Base-by-base conservation (phyloP, 2,888 invertebrate genomes). In the Habroteleia sp. region DNA sequence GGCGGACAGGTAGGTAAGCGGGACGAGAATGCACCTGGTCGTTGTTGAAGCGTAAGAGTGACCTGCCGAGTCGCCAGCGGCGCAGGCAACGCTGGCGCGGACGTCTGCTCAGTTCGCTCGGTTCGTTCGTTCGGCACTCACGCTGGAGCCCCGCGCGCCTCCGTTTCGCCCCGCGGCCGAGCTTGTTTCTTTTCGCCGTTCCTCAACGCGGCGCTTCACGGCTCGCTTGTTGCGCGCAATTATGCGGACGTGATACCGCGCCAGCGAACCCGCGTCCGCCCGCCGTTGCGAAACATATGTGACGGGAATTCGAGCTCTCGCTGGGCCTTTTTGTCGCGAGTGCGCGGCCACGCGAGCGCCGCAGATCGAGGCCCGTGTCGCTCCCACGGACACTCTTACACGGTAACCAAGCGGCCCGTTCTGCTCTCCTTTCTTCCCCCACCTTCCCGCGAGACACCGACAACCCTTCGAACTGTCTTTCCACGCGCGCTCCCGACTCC, bases 1-100 rank as follows among this genome's bases (percentile, higher is more conserved):
- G 46, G 48, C 35, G 79, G 82, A 71, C 79, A 82, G 81, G 83
- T 80, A 78, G 79, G 81, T 80, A 81, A 81, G 79, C 81, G 78
- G 82, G 79, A 78, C 80, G 81, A 80, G 82, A 83, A 81, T 81
- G 85, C 83, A 82, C 83, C 82, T 82, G 81, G 83, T 78, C 65
- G 73, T 69, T 74, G 74, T 66, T 78, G 79, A 79, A 82, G 81
- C 80, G 81, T 81, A 77, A 81, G 80, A 81, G 82, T 84, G 84
- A 85, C 85, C 85, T 81, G 85, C 81, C 83, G 69, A 74, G 76
- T 69, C 68, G 74, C 74, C 65, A 56, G 50, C 63, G 41, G n/a
- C n/a, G n/a, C 63, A 50, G 62, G 23, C 27, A 48, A 63, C 50
- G 44, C 33, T 60, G 44, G 58, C 44, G n/a, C 58, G 52, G 37